Conservation (phyloP, 2,797 vertebrate genomes). For the Pseudochirops corinnae region DNA sequence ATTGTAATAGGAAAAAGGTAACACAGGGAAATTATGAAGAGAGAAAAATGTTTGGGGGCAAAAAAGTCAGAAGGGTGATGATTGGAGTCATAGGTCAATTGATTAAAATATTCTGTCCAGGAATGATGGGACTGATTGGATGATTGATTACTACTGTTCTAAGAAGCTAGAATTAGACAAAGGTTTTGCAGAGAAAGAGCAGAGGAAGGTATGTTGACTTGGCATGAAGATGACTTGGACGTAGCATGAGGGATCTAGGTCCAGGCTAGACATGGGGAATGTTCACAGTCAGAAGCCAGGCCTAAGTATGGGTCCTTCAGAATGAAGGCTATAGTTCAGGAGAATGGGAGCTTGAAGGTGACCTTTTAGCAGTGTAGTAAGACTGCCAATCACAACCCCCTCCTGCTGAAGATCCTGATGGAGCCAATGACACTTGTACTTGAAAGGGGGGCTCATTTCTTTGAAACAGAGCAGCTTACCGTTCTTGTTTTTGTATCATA, state of each 20-base stretch:
- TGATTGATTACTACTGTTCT: neutral
- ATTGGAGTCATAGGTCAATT: too few species aligned
- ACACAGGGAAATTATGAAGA: neutral
- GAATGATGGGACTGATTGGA: neutral
- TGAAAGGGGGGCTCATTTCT: neutral
- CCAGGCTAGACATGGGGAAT: neutral
- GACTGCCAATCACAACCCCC: neutral
- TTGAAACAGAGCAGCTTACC: neutral
- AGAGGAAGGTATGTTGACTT: neutral
- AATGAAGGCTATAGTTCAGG: neutral
- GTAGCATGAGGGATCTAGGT: neutral
- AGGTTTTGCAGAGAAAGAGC: neutral
- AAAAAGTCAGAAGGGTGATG: neutral
- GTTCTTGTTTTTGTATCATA: neutral
- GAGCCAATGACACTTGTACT: neutral
- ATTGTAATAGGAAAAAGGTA: neutral
- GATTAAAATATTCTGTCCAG: neutral
- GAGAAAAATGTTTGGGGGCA: neutral
- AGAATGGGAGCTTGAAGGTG: too few species aligned
- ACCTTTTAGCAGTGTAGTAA: neutral
- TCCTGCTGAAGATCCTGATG: neutral
- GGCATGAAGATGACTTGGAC: neutral
- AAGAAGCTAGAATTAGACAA: neutral
- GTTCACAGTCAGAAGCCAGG: neutral
- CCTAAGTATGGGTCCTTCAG: neutral